phyloP scores from a whole-genome alignment of 92 coral and sea anemone genomes.

The Scolanthus callimorphus region DNA sequence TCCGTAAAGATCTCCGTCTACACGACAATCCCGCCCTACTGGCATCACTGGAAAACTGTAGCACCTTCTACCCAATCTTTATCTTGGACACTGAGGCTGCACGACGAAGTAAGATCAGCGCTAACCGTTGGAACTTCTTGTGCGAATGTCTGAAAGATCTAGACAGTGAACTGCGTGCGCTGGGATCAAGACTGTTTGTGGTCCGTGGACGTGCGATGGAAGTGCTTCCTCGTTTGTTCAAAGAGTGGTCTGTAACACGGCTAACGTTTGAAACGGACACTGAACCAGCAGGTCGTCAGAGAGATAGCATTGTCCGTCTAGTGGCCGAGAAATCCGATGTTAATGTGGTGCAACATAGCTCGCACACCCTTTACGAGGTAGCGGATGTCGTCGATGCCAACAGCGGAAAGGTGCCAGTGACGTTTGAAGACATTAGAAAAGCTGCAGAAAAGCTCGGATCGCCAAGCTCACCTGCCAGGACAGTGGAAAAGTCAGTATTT shows the following conservation, averaged over 20 bases:
- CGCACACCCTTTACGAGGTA: conserved; percentile 72
- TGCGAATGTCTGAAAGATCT: conserved; percentile 69
- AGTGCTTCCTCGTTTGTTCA: conserved; percentile 42
- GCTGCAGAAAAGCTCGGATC: conserved; percentile 17
- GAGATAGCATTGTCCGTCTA: conserved; percentile 54
- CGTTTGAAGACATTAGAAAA: conserved; percentile 47
- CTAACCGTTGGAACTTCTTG: conserved; percentile 65
- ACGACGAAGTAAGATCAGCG: conserved; percentile 26
- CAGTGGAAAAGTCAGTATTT: conserved; percentile 22
- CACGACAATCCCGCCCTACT: conserved; percentile 84
- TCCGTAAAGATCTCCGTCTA: conserved; percentile 79
- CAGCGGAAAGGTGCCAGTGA: conserved; percentile 26
- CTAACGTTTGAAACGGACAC: conserved; percentile 73
- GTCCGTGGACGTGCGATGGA: conserved; percentile 54
- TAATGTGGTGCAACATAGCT: conserved; percentile 53
- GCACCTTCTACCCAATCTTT: conserved; percentile 70
- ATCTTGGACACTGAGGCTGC: conserved; percentile 46
- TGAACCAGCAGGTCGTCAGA: conserved; percentile 74
- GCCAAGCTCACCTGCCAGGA: conserved; percentile 7
- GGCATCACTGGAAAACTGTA: conserved; percentile 53
- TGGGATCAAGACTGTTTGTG: conserved; percentile 49
- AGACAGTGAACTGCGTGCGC: conserved; percentile 53
- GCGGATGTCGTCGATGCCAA: conserved; percentile 36
- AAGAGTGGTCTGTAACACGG: conserved; percentile 47
- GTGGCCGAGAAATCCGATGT: conserved; percentile 63